phyloP scores from a whole-genome alignment of 2,888 invertebrate genomes.

The Galeopsomyia nigrocyanea region DNA sequence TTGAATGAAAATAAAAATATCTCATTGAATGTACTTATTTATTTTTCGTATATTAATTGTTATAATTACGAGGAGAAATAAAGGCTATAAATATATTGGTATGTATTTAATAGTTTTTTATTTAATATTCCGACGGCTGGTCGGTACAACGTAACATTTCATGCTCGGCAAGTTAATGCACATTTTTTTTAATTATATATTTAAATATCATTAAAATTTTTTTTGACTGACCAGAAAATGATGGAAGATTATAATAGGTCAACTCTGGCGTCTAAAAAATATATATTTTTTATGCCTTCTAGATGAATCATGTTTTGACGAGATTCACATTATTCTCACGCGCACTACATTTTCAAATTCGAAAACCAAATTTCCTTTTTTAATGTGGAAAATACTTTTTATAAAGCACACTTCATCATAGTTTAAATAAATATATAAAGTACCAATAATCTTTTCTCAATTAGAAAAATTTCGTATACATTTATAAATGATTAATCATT shows the following conservation, averaged over 20 bases:
- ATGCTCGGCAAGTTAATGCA: slow-evolving; percentile 38
- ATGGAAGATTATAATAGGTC: slow-evolving; percentile 1
- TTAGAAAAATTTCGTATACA: slow-evolving; percentile 25
- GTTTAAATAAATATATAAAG: slow-evolving; percentile 34
- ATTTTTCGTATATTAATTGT: slow-evolving; percentile 9
- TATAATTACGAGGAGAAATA: slow-evolving; percentile 1
- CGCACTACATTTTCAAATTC: slow-evolving; percentile 2
- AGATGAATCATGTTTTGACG: background rate
- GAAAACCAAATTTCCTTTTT: background rate
- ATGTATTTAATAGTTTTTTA: slow-evolving; percentile 41
- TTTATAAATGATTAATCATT: slow-evolving; percentile 12
- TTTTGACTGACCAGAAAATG: slow-evolving; percentile 6
- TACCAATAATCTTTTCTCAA: too few species aligned
- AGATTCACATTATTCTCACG: background rate
- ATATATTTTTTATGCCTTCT: slow-evolving; percentile 6
- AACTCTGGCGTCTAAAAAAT: slow-evolving; percentile 3
- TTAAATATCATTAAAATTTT: slow-evolving; percentile 15
- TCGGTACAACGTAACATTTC: slow-evolving; percentile 39
- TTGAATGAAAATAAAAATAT: slow-evolving; percentile 33
- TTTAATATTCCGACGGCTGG: slow-evolving; percentile 31
- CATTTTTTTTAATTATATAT: slow-evolving; percentile 2
- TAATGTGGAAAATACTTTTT: slow-evolving; percentile 16
- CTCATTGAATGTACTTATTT: slow-evolving; percentile 41
- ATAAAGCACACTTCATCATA: slow-evolving; percentile 23
- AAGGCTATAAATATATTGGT: slow-evolving; percentile 12